phyloP scores from a whole-genome alignment of 2,888 invertebrate genomes.

The Polymixis flavicincta region DNA sequence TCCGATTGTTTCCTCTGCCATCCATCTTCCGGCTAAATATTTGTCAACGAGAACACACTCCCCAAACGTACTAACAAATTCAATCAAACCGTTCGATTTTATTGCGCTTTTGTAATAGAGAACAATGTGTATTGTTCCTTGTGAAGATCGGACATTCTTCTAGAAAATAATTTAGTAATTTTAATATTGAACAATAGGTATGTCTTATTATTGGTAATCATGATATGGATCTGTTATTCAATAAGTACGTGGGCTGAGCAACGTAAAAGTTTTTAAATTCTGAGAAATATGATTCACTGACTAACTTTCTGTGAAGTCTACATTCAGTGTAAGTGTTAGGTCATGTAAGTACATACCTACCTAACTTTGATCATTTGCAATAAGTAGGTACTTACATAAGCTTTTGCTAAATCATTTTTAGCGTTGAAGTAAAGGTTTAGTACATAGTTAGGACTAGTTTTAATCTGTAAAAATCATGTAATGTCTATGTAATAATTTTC shows the following conservation, averaged over 20 bases:
- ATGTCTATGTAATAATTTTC: no score
- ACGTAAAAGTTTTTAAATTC: slow-evolving; percentile 45
- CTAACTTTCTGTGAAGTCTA: slow-evolving; percentile 15
- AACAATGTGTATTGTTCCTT: slow-evolving; percentile 86
- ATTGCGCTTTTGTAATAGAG: slow-evolving; percentile 79
- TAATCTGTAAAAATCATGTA: no score
- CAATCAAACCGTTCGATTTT: slow-evolving; percentile 74
- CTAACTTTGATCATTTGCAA: not conserved
- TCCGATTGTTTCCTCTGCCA: slow-evolving; percentile 69
- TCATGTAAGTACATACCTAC: not conserved
- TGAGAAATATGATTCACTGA: slow-evolving; percentile 37
- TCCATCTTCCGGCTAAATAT: slow-evolving; percentile 77
- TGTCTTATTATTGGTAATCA: slow-evolving; percentile 71
- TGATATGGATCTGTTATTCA: slow-evolving; percentile 74
- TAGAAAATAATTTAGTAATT: slow-evolving; percentile 76
- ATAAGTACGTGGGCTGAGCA: slow-evolving; percentile 60
- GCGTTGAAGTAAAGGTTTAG: no score
- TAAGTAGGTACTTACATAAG: not conserved
- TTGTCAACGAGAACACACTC: slow-evolving; percentile 78
- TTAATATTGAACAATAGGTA: slow-evolving; percentile 71
- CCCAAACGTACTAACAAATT: slow-evolving; percentile 62
- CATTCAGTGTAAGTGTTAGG: slow-evolving; percentile 4
- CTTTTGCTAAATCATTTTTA: not conserved
- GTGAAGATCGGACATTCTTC: slow-evolving; percentile 72
- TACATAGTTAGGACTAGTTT: no score